A percentile compares a stretch with the other conserved stretches of the same genome.
phyloP scores from a whole-genome alignment of 2,113 vertebrate genomes.

The Dolichallabes microphthalmus region DNA sequence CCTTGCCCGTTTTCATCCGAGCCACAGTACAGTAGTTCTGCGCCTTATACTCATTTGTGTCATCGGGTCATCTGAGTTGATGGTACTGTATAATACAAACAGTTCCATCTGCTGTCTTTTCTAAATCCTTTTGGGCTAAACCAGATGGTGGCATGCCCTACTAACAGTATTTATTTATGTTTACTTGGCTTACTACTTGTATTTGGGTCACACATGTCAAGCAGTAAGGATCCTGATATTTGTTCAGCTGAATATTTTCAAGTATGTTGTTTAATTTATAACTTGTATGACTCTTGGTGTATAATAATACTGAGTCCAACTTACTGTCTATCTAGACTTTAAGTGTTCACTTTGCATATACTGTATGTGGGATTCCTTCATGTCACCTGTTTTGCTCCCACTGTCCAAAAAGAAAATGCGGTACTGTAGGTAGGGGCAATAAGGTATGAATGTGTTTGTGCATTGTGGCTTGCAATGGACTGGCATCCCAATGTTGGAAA shows the following conservation, averaged over 20 bases:
- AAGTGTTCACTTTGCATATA: background rate
- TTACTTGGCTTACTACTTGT: constrained; percentile 26
- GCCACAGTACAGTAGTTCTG: constrained; percentile 55
- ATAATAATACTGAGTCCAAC: background rate
- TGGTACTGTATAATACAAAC: constrained; percentile 33
- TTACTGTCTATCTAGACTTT: background rate
- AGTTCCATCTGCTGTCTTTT: constrained; percentile 36
- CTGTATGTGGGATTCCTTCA: too few species aligned
- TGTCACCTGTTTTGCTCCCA: too few species aligned
- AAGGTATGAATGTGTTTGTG: background rate
- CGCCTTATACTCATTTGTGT: constrained; percentile 37
- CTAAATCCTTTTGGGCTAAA: constrained; percentile 6
- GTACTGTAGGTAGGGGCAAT: background rate
- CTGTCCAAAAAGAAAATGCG: background rate
- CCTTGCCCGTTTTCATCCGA: constrained; percentile 54
- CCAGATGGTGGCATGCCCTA: constrained; percentile 30
- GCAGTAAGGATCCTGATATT: background rate
- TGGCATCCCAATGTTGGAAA: background rate
- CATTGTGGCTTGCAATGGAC: background rate
- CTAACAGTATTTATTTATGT: constrained; percentile 19
- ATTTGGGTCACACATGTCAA: background rate
- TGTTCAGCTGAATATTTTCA: background rate
- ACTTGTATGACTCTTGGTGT: background rate
- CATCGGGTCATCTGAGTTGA: constrained; percentile 8
- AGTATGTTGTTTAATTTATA: background rate